Evolutionary conservation across 2,797 vertebrate species (phyloP).

Genomic region (Chelmon rostratus): DNA sequence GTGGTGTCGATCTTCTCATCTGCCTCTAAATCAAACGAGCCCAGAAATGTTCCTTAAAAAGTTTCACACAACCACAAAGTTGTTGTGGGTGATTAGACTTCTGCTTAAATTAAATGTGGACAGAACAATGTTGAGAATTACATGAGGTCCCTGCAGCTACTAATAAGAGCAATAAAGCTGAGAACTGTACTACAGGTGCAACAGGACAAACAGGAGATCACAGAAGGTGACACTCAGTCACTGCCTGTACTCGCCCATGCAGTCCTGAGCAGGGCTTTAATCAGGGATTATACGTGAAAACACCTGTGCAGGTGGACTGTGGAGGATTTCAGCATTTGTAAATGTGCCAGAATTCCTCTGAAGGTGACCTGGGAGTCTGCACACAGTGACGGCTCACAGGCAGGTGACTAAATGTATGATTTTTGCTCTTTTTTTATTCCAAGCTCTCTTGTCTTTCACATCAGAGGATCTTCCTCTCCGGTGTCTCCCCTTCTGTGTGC

Average conservation of each 20-base stretch:
- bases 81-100: background rate
- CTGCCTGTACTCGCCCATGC: background rate
- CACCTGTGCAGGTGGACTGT: background rate
- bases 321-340: background rate
- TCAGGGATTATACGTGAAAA: background rate
- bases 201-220: background rate
- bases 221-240: background rate
- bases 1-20: too few species aligned
- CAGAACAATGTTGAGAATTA: background rate
- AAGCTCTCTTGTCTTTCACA: conserved; percentile 10
- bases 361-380: conserved; percentile 9
- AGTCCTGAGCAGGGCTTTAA: background rate
- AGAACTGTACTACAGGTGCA: background rate
- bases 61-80: background rate
- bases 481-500: background rate
- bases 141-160: background rate
- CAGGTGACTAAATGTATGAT: conserved; percentile 15
- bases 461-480: background rate
- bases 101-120: too few species aligned
- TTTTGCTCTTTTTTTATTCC: conserved; percentile 12
- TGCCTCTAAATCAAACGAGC: too few species aligned
- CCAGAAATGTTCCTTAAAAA: background rate
- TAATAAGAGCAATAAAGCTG: background rate
- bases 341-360: background rate
- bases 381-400: conserved; percentile 3